A percentile compares a stretch with the other conserved stretches of the same genome.
Evolutionary conservation across 2,797 vertebrate species (phyloP).

Genomic region (Botia almorhae): DNA sequence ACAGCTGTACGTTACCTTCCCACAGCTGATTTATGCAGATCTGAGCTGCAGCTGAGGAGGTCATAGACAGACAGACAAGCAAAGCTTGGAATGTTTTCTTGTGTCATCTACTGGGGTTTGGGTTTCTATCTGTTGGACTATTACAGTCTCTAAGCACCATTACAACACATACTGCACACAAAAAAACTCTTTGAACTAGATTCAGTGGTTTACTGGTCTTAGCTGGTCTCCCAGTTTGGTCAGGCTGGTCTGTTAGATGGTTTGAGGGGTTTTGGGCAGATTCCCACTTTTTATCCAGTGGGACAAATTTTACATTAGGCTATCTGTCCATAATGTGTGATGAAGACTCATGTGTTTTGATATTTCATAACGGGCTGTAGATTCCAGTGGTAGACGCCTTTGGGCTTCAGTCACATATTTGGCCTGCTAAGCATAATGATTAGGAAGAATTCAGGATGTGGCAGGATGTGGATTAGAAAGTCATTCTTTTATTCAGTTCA

Average conservation of each 20-base stretch:
- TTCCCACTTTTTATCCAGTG: background rate
- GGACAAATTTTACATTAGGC: background rate
- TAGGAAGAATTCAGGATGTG: constrained; percentile 34
- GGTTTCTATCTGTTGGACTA: background rate
- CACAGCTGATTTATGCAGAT: constrained; percentile 7
- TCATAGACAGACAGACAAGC: too few species aligned
- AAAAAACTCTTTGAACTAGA: background rate
- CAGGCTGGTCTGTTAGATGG: background rate
- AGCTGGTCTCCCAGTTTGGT: background rate
- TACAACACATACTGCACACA: background rate
- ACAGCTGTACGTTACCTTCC: constrained; percentile 16
- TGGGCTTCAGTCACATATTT: constrained; percentile 19
- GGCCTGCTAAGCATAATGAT: constrained; percentile 25
- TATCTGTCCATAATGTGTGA: background rate
- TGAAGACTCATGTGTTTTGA: background rate
- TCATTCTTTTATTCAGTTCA: constrained; percentile 25
- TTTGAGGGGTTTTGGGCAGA: background rate
- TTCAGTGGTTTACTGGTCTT: background rate
- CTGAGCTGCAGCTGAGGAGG: too few species aligned
- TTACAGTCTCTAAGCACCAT: background rate
- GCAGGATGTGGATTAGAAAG: constrained; percentile 34
- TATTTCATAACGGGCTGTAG: background rate
- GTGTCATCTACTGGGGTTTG: background rate
- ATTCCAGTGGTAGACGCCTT: constrained; percentile 1
- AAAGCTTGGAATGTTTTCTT: background rate